Base-by-base conservation (phyloP, 2,113 vertebrate species). In the Podilymbus podiceps region DNA sequence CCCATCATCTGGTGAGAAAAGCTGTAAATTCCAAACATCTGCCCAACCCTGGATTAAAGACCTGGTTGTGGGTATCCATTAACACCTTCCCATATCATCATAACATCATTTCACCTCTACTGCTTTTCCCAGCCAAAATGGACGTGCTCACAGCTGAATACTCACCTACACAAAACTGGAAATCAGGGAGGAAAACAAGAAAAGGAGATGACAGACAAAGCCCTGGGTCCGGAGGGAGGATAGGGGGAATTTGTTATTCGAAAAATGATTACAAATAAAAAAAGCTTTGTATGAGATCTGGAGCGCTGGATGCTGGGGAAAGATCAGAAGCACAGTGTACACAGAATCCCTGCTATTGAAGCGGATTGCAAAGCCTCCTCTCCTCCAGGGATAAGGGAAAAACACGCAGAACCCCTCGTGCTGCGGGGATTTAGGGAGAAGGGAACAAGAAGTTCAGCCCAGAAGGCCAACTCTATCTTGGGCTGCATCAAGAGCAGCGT, bases 261-360 rank as follows among this genome's bases (percentile, higher is more conserved):
- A 23, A 53, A 71, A 84, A 53, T 16, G 0, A 69, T 38, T 53
- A 30, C 40, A 82, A 47, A 63, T 40, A 16, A 84, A 55, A 55
- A 10, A 2, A 42, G 4, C 5, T 44, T 22, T 1, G 0, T 42
- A 66, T 46, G 15, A 64, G 67, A 40, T 28, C 19, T 59, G 38
- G 24, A 74, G 19, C 1, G 5, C 49, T 22, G 47, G 69, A 38
- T 8, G 16, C 1, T 7, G 46, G 40, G 31, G 27, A 27, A 81
- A 33, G n/a, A 55, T 8, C 5, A 67, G 30, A 89, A 53, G 11
- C 21, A 40, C 0, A 0, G 60, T 2, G 25, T 3, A 40, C 0
- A 2, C 17, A 38, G n/a, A 50, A n/a, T 10, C 33, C 5, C 13
- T 21, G 30, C 8, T 11, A 30, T 2, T 23, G 47, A 53, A 24